Conservation (phyloP, 2,113 vertebrate species). For the Willisornis vidua region DNA sequence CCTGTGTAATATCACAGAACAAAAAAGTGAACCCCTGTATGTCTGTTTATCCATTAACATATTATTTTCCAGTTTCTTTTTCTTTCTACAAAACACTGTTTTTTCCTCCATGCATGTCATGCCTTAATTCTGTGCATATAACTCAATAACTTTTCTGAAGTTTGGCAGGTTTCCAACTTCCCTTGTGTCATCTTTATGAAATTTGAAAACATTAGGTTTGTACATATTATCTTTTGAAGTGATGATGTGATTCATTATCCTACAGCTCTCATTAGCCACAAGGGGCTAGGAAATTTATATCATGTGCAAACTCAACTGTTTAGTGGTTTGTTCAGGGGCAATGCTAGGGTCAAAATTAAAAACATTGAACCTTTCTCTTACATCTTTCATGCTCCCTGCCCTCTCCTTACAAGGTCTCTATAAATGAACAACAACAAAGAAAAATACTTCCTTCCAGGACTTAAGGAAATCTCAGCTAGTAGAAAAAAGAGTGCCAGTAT, state of each 20-base stretch:
- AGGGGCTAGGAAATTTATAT: conserved; percentile 26
- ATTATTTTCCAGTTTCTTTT: conserved; percentile 61
- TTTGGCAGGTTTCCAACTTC: conserved; percentile 61
- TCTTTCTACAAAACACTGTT: conserved; percentile 19
- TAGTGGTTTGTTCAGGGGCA: background rate
- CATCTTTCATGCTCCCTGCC: background rate
- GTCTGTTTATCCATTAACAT: conserved; percentile 53
- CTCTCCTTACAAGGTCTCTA: background rate
- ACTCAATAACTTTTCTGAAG: conserved; percentile 47
- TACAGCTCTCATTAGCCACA: conserved; percentile 33
- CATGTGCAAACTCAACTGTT: conserved; percentile 13
- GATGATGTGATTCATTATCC: conserved; percentile 75
- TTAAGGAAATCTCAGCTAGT: background rate
- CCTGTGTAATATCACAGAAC: conserved; percentile 23
- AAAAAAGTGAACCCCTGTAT: background rate
- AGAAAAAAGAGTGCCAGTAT: background rate
- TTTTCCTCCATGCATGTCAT: background rate
- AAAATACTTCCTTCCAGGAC: background rate
- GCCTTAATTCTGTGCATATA: conserved; percentile 37
- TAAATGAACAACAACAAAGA: background rate
- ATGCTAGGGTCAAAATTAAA: background rate
- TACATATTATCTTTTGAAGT: conserved; percentile 64
- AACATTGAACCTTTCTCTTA: background rate
- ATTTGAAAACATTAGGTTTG: conserved; percentile 62
- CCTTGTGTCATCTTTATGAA: conserved; percentile 71